Conservation (phyloP, 2,888 invertebrate genomes). For the Syrista parreyssii region DNA sequence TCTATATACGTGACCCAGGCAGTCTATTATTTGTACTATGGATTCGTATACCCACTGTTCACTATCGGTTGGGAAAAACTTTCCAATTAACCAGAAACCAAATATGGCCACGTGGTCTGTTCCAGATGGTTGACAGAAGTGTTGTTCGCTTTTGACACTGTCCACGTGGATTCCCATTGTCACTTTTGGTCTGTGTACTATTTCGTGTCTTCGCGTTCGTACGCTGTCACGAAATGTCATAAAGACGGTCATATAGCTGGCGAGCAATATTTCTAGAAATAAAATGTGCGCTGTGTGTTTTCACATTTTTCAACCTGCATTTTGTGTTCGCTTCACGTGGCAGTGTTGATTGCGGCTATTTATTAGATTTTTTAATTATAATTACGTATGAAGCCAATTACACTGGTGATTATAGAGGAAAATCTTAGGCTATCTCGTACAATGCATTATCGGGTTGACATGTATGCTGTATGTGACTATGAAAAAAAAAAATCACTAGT, state of each 20-base stretch:
- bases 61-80: slow-evolving; percentile 37
- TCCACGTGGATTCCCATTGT: not conserved
- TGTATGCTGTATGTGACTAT: not conserved
- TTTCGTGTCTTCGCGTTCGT: not conserved
- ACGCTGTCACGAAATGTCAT: not conserved
- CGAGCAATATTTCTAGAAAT: not conserved
- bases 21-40: not conserved
- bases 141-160: not conserved
- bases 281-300: not conserved
- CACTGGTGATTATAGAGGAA: not conserved
- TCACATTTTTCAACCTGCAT: not conserved
- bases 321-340: not conserved
- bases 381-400: not conserved
- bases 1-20: not conserved
- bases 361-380: no score
- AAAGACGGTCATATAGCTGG: not conserved
- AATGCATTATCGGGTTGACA: not conserved
- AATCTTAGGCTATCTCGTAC: not conserved
- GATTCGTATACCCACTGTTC: slow-evolving; percentile 11
- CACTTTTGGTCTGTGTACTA: not conserved
- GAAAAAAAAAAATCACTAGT: not conserved
- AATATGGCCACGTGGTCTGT: not conserved
- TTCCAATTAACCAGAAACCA: slow-evolving; percentile 44
- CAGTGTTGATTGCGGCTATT: no score
- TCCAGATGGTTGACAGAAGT: slow-evolving; percentile 21